Percentiles rank a stretch among this genome's conserved stretches.
Evolutionary conservation across 2,888 invertebrate species (phyloP).

Genomic region (Drosophila neonasuta): DNA sequence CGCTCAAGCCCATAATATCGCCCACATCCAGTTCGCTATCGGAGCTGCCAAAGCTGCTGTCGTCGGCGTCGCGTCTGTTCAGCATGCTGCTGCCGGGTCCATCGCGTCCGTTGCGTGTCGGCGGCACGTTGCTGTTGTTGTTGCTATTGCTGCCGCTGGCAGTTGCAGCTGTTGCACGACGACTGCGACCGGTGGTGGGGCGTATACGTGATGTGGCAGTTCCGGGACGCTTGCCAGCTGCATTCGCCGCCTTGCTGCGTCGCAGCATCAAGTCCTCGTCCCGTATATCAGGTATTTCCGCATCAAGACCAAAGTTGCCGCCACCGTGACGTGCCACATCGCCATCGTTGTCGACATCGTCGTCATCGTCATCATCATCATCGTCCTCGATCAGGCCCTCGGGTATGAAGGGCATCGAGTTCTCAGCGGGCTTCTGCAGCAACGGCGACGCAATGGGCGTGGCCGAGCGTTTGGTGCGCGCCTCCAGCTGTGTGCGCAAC

Average conservation of each 20-base stretch:
- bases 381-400: constrained; percentile 81
- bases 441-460: constrained; percentile 77
- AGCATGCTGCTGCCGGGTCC: constrained; percentile 48
- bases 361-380: constrained; percentile 70
- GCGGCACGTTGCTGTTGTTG: background rate
- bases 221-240: constrained; percentile 60
- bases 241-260: constrained; percentile 36
- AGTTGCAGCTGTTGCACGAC: constrained; percentile 49
- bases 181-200: constrained; percentile 80
- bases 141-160: background rate
- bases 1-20: constrained; percentile 70
- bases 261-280: constrained; percentile 73
- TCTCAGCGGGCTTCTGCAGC: constrained; percentile 78
- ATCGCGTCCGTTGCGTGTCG: constrained; percentile 41
- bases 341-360: constrained; percentile 53
- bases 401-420: constrained; percentile 80
- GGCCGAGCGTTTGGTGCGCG: constrained; percentile 70
- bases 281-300: constrained; percentile 75
- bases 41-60: constrained; percentile 81
- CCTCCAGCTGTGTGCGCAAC: constrained; percentile 90
- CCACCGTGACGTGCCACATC: constrained; percentile 8
- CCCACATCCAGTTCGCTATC: constrained; percentile 81
- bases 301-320: constrained; percentile 67
- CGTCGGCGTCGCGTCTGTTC: constrained; percentile 68
- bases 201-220: constrained; percentile 77